These are phyloP conservation scores for Palaemon carinicauda DNA, from an alignment of 1,140 invertebrate genomes.

Conservation along the genomic window DNA sequence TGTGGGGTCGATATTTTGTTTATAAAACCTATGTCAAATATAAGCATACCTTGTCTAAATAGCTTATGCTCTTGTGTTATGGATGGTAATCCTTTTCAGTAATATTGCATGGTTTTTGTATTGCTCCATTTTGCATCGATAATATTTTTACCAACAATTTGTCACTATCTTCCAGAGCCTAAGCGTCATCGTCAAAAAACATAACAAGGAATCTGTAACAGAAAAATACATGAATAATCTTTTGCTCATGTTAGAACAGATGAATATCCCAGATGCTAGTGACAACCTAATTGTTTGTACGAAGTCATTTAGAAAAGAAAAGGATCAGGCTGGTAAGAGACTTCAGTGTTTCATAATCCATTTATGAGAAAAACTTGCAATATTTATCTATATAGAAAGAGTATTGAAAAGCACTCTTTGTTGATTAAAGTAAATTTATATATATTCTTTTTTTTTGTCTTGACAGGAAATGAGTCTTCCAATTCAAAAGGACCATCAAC, in stretches of 20 bases:
- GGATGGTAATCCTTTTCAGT: too few species aligned
- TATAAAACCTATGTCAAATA: too few species aligned
- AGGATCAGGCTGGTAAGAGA: background rate
- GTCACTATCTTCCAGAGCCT: background rate
- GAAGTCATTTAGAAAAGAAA: background rate
- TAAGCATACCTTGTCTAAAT: too few species aligned
- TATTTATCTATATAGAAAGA: too few species aligned
- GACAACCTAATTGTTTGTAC: background rate
- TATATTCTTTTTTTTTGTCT: background rate
- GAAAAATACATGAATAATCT: slow-evolving; percentile 35
- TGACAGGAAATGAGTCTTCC: background rate
- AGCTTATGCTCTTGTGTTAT: too few species aligned
- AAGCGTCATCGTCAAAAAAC: background rate
- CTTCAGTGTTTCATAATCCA: too few species aligned
- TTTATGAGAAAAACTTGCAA: too few species aligned
- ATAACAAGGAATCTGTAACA: background rate
- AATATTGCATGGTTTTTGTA: background rate
- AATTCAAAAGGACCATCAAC: too few species aligned
- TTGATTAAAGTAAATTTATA: too few species aligned
- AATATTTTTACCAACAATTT: background rate
- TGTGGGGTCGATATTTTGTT: too few species aligned
- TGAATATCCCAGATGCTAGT: background rate
- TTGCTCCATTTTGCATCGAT: background rate
- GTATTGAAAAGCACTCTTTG: too few species aligned
- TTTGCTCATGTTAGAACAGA: slow-evolving; percentile 15